phyloP scores from a whole-genome alignment of 2,797 vertebrate genomes.

The Eremophila alpestris region DNA sequence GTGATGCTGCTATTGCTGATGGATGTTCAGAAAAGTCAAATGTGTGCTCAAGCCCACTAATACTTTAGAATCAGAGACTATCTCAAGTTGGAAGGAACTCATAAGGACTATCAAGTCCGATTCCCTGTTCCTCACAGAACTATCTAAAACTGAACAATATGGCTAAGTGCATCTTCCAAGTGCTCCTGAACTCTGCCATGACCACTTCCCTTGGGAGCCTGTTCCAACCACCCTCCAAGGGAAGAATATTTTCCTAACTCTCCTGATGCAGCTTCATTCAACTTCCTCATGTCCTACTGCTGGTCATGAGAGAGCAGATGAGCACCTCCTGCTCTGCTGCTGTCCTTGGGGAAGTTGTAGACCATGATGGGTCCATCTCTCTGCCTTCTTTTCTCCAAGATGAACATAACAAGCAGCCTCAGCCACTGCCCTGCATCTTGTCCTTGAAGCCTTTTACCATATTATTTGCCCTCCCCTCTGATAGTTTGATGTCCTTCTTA shows the following conservation, averaged over 20 bases:
- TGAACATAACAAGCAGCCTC: neutral
- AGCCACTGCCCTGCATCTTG: rapidly evolving
- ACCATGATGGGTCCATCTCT: rapidly evolving
- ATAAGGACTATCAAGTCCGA: neutral
- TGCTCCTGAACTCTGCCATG: neutral
- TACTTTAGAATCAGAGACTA: neutral
- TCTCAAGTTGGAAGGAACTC: neutral
- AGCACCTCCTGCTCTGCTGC: rapidly evolving
- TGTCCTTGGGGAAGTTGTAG: neutral
- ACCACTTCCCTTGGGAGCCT: neutral
- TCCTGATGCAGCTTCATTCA: neutral
- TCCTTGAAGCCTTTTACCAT: neutral
- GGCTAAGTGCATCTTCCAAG: neutral
- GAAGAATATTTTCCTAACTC: neutral
- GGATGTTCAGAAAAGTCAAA: neutral
- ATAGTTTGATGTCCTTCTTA: neutral
- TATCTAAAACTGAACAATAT: neutral
- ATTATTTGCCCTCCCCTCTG: neutral
- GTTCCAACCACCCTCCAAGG: neutral
- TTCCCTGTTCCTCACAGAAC: neutral
- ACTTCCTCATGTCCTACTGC: rapidly evolving
- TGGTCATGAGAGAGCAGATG: neutral
- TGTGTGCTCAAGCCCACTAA: neutral
- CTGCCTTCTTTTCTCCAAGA: neutral
- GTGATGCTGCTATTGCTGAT: neutral